Evolutionary conservation across 2,888 invertebrate genomes (phyloP).

Genomic region (Polia nebulosa): DNA sequence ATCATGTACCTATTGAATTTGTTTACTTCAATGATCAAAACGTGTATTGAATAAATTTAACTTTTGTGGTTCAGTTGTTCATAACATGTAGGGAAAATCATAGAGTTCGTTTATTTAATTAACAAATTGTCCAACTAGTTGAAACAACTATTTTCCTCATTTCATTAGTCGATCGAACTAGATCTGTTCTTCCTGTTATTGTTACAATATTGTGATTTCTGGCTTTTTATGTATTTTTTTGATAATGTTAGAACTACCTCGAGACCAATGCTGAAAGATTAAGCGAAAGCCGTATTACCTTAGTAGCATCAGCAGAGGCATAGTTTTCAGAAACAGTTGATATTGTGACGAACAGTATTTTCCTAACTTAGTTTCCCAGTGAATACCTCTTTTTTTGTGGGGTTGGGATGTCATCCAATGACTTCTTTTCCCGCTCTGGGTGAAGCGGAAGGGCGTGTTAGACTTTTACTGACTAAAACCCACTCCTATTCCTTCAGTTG

Average conservation of each 20-base stretch:
- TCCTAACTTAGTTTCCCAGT: not conserved
- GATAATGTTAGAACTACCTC: not conserved
- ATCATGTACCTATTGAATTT: not conserved
- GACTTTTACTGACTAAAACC: not conserved
- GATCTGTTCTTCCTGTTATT: not conserved
- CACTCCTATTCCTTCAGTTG: too few species aligned
- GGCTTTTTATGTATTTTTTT: not conserved
- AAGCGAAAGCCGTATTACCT: not conserved
- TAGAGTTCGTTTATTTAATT: not conserved
- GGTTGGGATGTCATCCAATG: too few species aligned
- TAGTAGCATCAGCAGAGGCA: not conserved
- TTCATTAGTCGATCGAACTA: too few species aligned
- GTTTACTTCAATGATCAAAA: not conserved
- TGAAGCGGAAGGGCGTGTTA: too few species aligned
- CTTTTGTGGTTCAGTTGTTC: not conserved
- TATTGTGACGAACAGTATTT: not conserved
- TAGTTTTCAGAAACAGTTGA: not conserved
- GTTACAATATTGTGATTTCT: constrained; percentile 1
- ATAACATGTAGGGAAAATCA: not conserved
- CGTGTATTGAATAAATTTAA: not conserved
- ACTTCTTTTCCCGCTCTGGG: too few species aligned
- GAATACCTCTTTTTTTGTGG: too few species aligned
- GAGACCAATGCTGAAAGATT: not conserved
- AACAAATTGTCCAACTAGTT: not conserved
- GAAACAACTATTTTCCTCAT: not conserved